Percentiles rank a stretch among this genome's conserved stretches.
Conservation (phyloP, 2,888 invertebrate genomes). For the Zaprionus obscuricornis region DNA sequence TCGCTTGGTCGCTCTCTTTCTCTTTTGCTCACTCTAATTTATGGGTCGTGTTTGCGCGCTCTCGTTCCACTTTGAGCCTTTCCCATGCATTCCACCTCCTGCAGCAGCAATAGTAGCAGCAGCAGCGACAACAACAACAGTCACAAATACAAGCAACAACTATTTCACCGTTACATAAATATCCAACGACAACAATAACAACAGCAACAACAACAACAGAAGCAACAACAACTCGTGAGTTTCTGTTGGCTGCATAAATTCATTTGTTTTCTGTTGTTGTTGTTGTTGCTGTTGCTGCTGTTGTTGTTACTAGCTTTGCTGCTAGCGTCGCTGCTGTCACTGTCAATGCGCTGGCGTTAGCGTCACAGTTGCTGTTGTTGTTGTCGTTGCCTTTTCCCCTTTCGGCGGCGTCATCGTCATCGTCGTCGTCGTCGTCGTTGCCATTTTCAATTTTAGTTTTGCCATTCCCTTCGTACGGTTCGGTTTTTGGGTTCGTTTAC, state of each 20-base stretch:
- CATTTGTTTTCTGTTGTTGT: slow-evolving; percentile 58
- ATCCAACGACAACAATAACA: slow-evolving; percentile 51
- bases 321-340: slow-evolving; percentile 15
- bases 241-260: slow-evolving; percentile 66
- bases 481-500: slow-evolving; percentile 62
- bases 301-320: background rate
- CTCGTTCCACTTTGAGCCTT: slow-evolving; percentile 58
- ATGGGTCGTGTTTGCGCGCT: slow-evolving; percentile 65
- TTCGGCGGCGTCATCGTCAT: slow-evolving; percentile 16
- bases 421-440: slow-evolving; percentile 33
- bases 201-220: slow-evolving; percentile 25
- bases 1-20: background rate
- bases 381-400: slow-evolving; percentile 36
- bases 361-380: background rate
- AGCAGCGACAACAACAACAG: slow-evolving; percentile 9
- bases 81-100: slow-evolving; percentile 55
- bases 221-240: too few relatives aligned
- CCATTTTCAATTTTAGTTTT: slow-evolving; percentile 74
- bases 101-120: slow-evolving; percentile 35
- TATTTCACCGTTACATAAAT: slow-evolving; percentile 71
- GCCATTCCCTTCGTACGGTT: slow-evolving; percentile 54
- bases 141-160: slow-evolving; percentile 36
- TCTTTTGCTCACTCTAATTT: slow-evolving; percentile 61
- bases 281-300: slow-evolving; percentile 32
- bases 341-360: too few relatives aligned